These are phyloP conservation scores for Dinothrombium tinctorium DNA, from an alignment of 1,140 invertebrate genomes.

Conservation along the genomic window DNA sequence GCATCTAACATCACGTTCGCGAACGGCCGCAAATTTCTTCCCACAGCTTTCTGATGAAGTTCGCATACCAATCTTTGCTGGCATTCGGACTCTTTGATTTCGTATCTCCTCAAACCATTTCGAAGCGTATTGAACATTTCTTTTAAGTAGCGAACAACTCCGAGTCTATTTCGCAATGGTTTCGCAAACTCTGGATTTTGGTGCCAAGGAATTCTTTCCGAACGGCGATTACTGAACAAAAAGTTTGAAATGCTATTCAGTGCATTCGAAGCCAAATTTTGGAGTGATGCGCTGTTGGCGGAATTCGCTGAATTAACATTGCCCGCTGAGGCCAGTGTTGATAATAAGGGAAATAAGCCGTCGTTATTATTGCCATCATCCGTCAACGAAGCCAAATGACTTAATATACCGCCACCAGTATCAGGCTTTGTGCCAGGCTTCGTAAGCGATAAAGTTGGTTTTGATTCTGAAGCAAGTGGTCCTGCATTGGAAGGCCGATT, in stretches of 20 bases:
- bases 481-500: background rate
- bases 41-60: background rate
- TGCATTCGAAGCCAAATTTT: background rate
- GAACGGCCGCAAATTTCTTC: background rate
- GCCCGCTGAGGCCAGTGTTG: background rate
- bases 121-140: background rate
- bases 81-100: background rate
- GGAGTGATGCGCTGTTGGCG: background rate
- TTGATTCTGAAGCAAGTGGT: no score
- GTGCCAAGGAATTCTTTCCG: background rate
- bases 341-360: background rate
- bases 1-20: background rate
- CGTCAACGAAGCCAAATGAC: background rate
- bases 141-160: background rate
- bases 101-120: background rate
- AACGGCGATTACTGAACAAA: background rate
- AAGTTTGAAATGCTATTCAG: background rate
- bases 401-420: background rate
- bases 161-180: background rate
- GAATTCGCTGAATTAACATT: background rate
- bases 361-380: background rate
- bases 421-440: background rate
- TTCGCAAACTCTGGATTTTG: background rate
- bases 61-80: background rate
- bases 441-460: background rate